Evolutionary conservation across 2,113 vertebrate species (phyloP), one percentile per base, ranked within the genome.

Genomic region (Balaenoptera acutorostrata): DNA sequence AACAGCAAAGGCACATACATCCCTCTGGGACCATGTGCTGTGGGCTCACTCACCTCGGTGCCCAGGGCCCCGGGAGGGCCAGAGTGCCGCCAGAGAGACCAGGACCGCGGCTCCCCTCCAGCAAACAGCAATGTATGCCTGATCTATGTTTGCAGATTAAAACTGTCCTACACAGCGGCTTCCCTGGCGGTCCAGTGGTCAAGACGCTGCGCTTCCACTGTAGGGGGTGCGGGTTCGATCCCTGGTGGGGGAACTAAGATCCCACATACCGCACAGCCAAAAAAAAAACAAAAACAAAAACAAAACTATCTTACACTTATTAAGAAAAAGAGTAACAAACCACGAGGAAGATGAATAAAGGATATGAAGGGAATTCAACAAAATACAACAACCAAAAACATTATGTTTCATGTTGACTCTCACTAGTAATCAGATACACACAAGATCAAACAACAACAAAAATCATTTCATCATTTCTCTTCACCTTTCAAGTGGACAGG

Each of bases 21-120:
- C 63, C 20, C 33, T 29, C 33, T 2, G 44, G 69, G 15, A 33
- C 52, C 61, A 2, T 0, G 8, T 0, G 25, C 13, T 2, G 13
- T 15, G n/a, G n/a, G 63, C 41, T 8, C 71, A 1, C 55, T 13
- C 46, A 10, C 10, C 69, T 72, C 0, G 0, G 49, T 8, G 29
- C 41, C 15, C 61, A 8, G 23, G 52, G 44, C 36, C 57, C 1
- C 13, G 1, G 27, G 13, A 15, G 2, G 2, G 44, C 36, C 41
- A 17, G 1, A 18, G 31, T 3, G 4, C 88, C 2, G 20, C 61
- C 71, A 2, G 27, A 57, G 27, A 44, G 31, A 81, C 49, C 1
- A 1, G 8, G 10, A 25, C 0, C 0, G 8, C n/a, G 8, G 3
- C 93, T 36, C 6, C 44, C 64, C n/a, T 39, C 61, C 17, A 27